Evolutionary conservation across 2,797 vertebrate species (phyloP), one percentile per base, ranked within the genome.

Genomic region (Pangasius krempfi): DNA sequence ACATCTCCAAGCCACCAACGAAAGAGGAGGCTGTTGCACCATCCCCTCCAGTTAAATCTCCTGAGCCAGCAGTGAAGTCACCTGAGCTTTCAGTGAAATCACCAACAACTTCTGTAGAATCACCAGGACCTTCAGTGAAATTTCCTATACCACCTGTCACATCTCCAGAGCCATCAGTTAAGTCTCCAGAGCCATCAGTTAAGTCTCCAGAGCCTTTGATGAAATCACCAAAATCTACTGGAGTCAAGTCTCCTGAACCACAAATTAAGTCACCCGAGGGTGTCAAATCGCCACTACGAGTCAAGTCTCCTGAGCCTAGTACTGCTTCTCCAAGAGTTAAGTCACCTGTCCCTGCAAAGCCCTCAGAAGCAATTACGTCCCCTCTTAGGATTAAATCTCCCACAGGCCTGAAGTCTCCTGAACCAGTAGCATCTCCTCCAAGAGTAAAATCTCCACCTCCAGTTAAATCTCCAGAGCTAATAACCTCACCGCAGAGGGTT

Each of bases 1-100:
- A 97, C 16, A 95, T 99, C 92, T 96, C 94, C 83, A 97, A 94
- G 93, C 91, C 94, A 92, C 93, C 90, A 93, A 92, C 93, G 76
- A 96, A 96, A 44, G 97, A 97, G 94, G 97, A 97, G 91, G 90
- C 96, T 56, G 94, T 96, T 92, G 93, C 94, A 18, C 94, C 96
- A 52, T 93, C 96, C 85, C 94, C 96, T 12, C 94, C 90, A 86
- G 93, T 97, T 83, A 97, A 96, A 92, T 96, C 96, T 89, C 96
- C 96, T 81, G 96, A 97, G 90, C 95, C 95, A 87, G 93, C 56
- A 52, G 94, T 97, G 40, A 99, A 97, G 94, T 96, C 97, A 78
- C 58, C 96, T 68, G 96, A 96, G 93, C 96, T 96, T 88, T 94
- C 87, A 44, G 81, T 93, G 6, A 92, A 92, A 13, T 94, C 95